Evolutionary conservation across 2,113 vertebrate genomes (phyloP), one percentile per base, ranked within the genome.

Genomic region (Camelus bactrianus): DNA sequence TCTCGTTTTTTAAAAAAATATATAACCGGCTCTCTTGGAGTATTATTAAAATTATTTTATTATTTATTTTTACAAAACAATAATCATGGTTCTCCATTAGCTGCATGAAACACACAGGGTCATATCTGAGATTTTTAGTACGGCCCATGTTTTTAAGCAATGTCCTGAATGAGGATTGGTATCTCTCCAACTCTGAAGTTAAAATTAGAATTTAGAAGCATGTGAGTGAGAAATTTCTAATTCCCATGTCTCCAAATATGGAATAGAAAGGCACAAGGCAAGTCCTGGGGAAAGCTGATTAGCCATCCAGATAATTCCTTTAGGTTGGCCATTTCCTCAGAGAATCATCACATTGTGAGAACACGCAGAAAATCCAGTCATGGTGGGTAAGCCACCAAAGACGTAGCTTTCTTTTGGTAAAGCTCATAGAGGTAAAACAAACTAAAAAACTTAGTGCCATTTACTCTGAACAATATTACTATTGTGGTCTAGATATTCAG

Each of bases 111-210:
- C 14, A 83, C 20, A 75, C 26, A 83, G 35, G 38, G 32, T 46
- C 28, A 19, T 64, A 82, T 58, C 46, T 79, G 73, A 94, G 26
- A 83, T 64, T 82, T 65, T 80, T 67, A 42, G 50, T 30, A 58
- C 22, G 89, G 60, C 38, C n/a, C 56, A 77, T 50, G 22, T 88
- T 72, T 88, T 93, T 60, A 96, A 93, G 42, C n/a, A 86, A 86
- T 35, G 6, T 80, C 19, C 19, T 82, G 17, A 87, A 69, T n/a
- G 22, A 85, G 54, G 35, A 65, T 9, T 75, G 30, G 42, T 64
- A 17, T 87, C 38, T 95, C 69, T 88, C 62, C 72, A 72, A 88
- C 35, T 56, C n/a, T 77, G 16, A 64, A 91, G 70, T 93, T 72
- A 86, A 80, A 85, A 52, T 81, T 64, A 79, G 56, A 64, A 42